These are phyloP conservation scores for Hephaestus fuliginosus DNA, from an alignment of 2,797 vertebrate genomes.

Conservation along the genomic window DNA sequence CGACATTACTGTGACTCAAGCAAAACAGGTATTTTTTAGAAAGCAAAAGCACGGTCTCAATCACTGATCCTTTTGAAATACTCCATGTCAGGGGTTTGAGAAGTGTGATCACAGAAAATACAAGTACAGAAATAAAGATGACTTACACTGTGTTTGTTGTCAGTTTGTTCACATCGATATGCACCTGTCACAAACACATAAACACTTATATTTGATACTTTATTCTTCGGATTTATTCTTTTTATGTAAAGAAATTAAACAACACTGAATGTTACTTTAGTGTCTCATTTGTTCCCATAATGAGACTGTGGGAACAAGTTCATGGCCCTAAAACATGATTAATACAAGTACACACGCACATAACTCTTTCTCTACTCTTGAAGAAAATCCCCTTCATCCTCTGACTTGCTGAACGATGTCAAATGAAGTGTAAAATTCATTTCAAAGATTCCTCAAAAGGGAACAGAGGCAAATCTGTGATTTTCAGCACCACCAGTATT, in stretches of 20 bases:
- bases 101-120: neutral
- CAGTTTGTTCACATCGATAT: neutral
- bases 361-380: neutral
- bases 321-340: neutral
- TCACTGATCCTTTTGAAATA: neutral
- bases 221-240: neutral
- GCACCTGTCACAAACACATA: constrained; percentile 21
- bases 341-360: neutral
- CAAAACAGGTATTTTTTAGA: neutral
- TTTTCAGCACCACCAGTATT: neutral
- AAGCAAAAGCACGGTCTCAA: neutral
- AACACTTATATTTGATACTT: neutral
- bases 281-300: neutral
- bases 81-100: neutral
- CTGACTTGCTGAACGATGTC: constrained; percentile 37
- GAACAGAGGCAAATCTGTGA: constrained; percentile 25
- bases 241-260: neutral
- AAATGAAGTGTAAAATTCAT: constrained; percentile 48
- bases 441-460: neutral
- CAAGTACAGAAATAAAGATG: neutral
- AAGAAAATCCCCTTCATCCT: constrained; percentile 23
- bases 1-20: neutral
- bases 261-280: neutral
- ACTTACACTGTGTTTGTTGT: constrained; percentile 35
- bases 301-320: neutral